A percentile compares a stretch with the other conserved stretches of the same genome.
Evolutionary conservation across 2,797 vertebrate species (phyloP).

Genomic region (Coracias cyanogaster): DNA sequence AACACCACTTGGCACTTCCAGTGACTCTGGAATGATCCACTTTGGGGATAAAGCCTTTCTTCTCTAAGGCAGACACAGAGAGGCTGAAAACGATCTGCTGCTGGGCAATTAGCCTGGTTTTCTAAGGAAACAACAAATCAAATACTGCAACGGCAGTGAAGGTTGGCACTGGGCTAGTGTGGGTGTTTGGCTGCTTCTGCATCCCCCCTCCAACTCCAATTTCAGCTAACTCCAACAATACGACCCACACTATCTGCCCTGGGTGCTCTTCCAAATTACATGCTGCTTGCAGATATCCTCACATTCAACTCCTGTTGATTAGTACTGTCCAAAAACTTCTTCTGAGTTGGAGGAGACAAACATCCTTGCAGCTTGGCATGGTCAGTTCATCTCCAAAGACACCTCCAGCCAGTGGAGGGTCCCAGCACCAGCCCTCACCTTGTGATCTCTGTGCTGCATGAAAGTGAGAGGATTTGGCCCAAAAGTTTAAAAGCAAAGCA

Average conservation of each 20-base stretch:
- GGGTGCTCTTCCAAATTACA: background rate
- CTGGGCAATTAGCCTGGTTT: constrained; percentile 7
- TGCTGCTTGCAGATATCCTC: background rate
- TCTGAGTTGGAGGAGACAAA: background rate
- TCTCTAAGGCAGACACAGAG: background rate
- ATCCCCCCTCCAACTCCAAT: background rate
- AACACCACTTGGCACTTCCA: background rate
- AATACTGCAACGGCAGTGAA: background rate
- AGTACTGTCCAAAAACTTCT: background rate
- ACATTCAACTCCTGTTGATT: accelerated
- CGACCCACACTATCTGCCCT: background rate
- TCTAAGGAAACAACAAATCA: constrained; percentile 45
- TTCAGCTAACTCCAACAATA: background rate
- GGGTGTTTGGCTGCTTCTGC: constrained; percentile 33
- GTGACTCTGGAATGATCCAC: background rate
- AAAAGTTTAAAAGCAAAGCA: background rate
- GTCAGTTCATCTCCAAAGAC: background rate
- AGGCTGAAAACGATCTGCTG: background rate
- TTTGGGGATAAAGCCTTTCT: background rate
- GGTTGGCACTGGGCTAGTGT: background rate
- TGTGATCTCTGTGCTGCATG: background rate
- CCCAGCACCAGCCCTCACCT: background rate
- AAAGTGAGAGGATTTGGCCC: background rate
- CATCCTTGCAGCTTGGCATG: accelerated
- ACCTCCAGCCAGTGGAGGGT: background rate